Conservation (phyloP, 1,140 invertebrate genomes). For the Phenacoccus solenopsis region DNA sequence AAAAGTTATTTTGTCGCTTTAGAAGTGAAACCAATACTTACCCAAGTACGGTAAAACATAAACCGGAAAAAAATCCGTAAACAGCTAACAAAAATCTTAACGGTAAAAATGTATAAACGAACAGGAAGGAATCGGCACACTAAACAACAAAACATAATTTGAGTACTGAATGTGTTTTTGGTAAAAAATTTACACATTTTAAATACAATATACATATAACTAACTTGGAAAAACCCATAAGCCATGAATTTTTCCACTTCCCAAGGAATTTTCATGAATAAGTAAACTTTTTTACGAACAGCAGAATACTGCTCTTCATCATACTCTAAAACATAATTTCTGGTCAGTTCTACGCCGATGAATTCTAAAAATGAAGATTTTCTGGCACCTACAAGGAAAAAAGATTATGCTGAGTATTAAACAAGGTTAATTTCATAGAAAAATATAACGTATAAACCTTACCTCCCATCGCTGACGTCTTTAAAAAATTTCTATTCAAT, state of each 20-base stretch:
- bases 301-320: slow-evolving; percentile 89
- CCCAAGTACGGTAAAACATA: slow-evolving; percentile 57
- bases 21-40: slow-evolving; percentile 32
- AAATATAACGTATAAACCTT: background rate
- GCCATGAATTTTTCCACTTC: slow-evolving; percentile 88
- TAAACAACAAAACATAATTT: slow-evolving; percentile 34
- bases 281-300: slow-evolving; percentile 88
- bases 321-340: slow-evolving; percentile 82
- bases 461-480: background rate
- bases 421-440: background rate
- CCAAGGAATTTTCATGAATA: slow-evolving; percentile 89
- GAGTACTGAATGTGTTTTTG: background rate
- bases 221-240: slow-evolving; percentile 83
- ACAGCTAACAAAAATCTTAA: slow-evolving; percentile 76
- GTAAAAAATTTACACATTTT: slow-evolving; percentile 14
- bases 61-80: slow-evolving; percentile 59
- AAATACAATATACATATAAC: background rate
- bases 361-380: slow-evolving; percentile 51
- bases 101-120: slow-evolving; percentile 95
- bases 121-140: slow-evolving; percentile 96
- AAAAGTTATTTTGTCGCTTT: background rate
- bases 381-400: background rate
- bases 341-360: slow-evolving; percentile 72
- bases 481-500: no score
- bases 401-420: background rate